A percentile compares a stretch with the other conserved stretches of the same genome.
These are phyloP conservation scores for Phalacrocorax aristotelis DNA, from an alignment of 2,113 vertebrate species.

Conservation along the genomic window DNA sequence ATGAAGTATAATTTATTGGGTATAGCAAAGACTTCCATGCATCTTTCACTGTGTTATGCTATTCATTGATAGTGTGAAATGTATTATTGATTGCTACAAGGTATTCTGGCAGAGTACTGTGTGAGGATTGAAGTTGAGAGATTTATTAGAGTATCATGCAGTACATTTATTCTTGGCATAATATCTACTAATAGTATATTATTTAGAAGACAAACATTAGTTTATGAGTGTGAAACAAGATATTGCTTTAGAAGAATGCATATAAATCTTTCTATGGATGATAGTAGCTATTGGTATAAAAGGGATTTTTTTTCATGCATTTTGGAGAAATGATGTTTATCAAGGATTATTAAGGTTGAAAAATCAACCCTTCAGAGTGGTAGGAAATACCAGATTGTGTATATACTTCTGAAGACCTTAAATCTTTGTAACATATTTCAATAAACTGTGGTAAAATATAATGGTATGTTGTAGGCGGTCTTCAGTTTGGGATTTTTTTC, in stretches of 20 bases:
- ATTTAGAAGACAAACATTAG: constrained; percentile 43
- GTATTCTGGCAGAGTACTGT: neutral
- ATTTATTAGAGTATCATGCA: neutral
- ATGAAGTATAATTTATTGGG: neutral
- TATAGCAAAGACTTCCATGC: neutral
- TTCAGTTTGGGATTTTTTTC: neutral
- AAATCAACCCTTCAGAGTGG: neutral
- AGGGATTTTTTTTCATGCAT: constrained; percentile 3
- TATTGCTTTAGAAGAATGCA: neutral
- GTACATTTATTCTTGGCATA: constrained; percentile 27
- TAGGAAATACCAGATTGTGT: neutral
- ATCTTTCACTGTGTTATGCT: constrained; percentile 10
- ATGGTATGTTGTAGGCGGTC: neutral
- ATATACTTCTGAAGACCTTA: neutral
- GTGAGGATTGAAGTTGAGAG: neutral
- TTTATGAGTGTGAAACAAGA: constrained; percentile 8
- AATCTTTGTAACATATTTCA: neutral
- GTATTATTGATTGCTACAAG: constrained; percentile 8
- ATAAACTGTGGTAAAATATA: neutral
- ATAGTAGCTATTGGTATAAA: neutral
- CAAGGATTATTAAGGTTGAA: neutral
- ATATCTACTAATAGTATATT: constrained; percentile 19
- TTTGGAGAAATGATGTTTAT: neutral
- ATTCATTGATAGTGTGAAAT: neutral
- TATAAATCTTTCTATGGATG: constrained; percentile 3